Evolutionary conservation across 2,113 vertebrate species (phyloP).

Genomic region (Lepus europaeus): DNA sequence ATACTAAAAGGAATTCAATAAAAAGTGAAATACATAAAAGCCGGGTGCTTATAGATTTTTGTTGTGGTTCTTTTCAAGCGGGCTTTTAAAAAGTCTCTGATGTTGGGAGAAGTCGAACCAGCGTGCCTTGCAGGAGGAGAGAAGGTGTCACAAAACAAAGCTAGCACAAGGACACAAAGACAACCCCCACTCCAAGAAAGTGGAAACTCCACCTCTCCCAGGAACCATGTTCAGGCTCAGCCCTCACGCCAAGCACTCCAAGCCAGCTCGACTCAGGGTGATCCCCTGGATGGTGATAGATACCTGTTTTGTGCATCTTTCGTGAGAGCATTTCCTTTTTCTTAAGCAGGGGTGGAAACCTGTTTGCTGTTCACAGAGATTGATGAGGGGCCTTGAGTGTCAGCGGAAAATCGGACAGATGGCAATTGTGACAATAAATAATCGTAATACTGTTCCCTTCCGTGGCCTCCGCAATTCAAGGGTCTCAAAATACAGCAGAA

Average conservation of each 20-base stretch:
- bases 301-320: conserved; percentile 57
- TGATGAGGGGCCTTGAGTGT: conserved; percentile 60
- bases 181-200: background rate
- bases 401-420: conserved; percentile 64
- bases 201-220: background rate
- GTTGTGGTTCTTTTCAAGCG: conserved; percentile 56
- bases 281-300: background rate
- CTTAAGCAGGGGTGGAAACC: background rate
- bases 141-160: conserved; percentile 23
- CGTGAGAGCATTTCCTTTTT: background rate
- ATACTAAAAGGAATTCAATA: conserved; percentile 74
- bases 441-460: conserved; percentile 47
- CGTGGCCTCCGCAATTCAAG: conserved; percentile 53
- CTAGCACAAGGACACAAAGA: background rate
- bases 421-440: conserved; percentile 64
- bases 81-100: conserved; percentile 60
- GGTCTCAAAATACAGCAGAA: conserved; percentile 68
- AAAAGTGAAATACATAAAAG: conserved; percentile 67
- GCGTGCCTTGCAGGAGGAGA: conserved; percentile 2
- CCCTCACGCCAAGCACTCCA: background rate
- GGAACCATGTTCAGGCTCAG: background rate
- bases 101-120: background rate
- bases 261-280: background rate
- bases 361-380: conserved; percentile 50
- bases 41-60: conserved; percentile 75